Evolutionary conservation across 2,888 invertebrate species (phyloP), one percentile per base, ranked within the genome.

Genomic region (Heliconius sara): DNA sequence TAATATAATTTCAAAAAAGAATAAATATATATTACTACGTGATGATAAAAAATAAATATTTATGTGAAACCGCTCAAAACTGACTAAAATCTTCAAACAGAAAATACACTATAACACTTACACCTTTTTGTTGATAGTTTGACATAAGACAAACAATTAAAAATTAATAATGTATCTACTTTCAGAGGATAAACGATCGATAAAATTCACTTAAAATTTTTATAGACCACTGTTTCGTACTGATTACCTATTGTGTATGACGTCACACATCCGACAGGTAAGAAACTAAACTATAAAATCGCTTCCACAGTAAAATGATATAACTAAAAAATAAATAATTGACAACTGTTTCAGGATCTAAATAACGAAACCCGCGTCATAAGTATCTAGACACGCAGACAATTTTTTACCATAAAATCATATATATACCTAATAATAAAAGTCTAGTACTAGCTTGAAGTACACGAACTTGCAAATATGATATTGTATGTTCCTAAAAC

Each of bases 161-260:
- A 10, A 10, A 34, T 34, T 34, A 4, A 34, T 22, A 67, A 67
- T 34, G 27, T n/a, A 39, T 67, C 10, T 39, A 43, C 13, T 43
- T 70, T 70, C 7, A 47, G 25, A 19, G 43, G 25, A 47, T 27
- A 25, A 70, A 6, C 16, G 3, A 16, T 70, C 73, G 34, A 39
- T 60, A 73, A 39, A n/a, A 60, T 73, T 13, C 73, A 73, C 60
- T 60, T 34, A 13, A 13, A 7, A 34, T 16, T 73, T 73, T 73
- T 60, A 73, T 73, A 9, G 34, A 73, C 60, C 57, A 60, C 73
- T 73, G 60, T 73, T 25, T 34, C 60, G 25, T 9, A 9, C 16
- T 34, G 9, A 73, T 73, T 60, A 60, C 10, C 73, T 39, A 73
- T 73, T 73, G 73, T 73, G 19, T 9, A n/a, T 73, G 73, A 73